Conservation (phyloP, 1,140 invertebrate genomes). For the Latrodectus geometricus region DNA sequence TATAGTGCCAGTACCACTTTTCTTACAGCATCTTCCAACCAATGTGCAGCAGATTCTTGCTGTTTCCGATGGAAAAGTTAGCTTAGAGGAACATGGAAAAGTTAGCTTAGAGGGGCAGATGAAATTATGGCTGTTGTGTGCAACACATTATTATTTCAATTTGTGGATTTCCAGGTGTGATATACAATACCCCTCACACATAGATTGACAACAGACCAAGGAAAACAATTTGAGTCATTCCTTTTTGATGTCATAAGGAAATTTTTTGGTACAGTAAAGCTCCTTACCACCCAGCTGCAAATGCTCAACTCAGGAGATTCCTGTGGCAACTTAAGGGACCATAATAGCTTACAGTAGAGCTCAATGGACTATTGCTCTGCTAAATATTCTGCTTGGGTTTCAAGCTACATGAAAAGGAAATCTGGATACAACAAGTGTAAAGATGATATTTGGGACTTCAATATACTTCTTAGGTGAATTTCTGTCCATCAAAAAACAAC, state of each 20-base stretch:
- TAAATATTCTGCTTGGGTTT: background rate
- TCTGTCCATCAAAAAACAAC: too few species aligned
- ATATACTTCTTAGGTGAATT: background rate
- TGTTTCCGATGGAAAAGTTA: too few species aligned
- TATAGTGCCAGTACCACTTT: too few species aligned
- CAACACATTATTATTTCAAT: too few species aligned
- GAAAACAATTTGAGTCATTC: slow-evolving; percentile 69
- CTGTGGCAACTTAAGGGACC: too few species aligned
- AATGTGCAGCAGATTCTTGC: too few species aligned
- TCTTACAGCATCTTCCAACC: too few species aligned
- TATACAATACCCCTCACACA: too few species aligned
- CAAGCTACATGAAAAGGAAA: background rate
- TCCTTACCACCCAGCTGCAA: slow-evolving; percentile 65
- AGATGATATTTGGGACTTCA: background rate
- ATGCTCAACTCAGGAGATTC: slow-evolving; percentile 66
- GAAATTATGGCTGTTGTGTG: too few species aligned
- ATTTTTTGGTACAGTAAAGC: background rate
- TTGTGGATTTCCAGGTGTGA: too few species aligned
- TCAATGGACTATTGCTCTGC: background rate
- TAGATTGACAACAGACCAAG: slow-evolving; percentile 68
- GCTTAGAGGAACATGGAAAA: too few species aligned
- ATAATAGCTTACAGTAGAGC: background rate
- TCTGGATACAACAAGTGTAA: background rate
- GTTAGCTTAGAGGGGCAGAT: too few species aligned
- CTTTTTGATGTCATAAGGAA: background rate